Evolutionary conservation across 2,888 invertebrate genomes (phyloP).

Genomic region (Rhagophthalmus giganteus): DNA sequence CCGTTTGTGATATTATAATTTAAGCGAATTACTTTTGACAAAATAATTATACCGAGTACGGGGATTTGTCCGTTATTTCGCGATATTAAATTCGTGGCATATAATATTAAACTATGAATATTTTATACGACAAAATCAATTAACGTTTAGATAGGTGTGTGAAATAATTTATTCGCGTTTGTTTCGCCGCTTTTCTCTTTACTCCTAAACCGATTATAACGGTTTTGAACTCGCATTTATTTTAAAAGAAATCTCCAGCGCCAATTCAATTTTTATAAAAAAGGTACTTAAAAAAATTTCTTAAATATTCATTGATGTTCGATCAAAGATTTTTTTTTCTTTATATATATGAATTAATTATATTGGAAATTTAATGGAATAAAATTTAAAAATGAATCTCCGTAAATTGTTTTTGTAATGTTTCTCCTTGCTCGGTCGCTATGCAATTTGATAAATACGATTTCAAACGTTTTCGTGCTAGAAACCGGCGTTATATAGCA

Average conservation of each 20-base stretch:
- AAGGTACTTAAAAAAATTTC: background rate
- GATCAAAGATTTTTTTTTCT: background rate
- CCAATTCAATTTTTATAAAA: slow-evolving; percentile 2
- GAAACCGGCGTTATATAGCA: slow-evolving; percentile 1
- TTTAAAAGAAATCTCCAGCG: background rate
- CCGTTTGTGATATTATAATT: slow-evolving; percentile 26
- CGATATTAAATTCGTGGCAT: slow-evolving; percentile 7
- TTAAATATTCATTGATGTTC: background rate
- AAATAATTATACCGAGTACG: slow-evolving; percentile 34
- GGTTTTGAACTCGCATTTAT: background rate
- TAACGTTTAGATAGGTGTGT: slow-evolving; percentile 33
- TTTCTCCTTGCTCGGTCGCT: slow-evolving; percentile 2
- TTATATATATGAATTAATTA: background rate
- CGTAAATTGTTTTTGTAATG: slow-evolving; percentile 8
- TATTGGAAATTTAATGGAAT: background rate
- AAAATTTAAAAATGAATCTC: too few species aligned
- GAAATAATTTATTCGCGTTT: slow-evolving; percentile 31
- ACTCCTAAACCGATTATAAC: background rate
- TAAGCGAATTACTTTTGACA: slow-evolving; percentile 38
- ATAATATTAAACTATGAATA: slow-evolving; percentile 32
- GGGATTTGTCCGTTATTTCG: slow-evolving; percentile 6
- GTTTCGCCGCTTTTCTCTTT: background rate
- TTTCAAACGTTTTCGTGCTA: slow-evolving; percentile 5
- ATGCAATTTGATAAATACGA: slow-evolving; percentile 5
- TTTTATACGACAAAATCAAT: slow-evolving; percentile 37